Conservation (phyloP, 1,140 invertebrate species). For the Polypedilum pembai region DNA sequence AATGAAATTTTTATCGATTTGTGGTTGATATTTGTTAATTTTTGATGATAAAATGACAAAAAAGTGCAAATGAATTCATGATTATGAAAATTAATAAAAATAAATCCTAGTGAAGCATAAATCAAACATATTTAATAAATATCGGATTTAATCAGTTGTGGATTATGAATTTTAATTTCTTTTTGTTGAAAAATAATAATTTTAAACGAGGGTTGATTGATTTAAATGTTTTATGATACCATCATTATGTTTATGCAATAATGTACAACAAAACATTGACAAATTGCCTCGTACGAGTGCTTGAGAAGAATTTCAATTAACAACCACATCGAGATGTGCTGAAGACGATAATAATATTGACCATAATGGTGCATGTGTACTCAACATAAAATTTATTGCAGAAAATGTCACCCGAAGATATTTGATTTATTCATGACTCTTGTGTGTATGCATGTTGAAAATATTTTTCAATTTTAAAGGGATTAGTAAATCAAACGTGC, state of each 20-base stretch:
- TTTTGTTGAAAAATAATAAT: neutral
- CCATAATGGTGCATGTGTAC: neutral
- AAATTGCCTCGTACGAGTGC: slow-evolving; percentile 1
- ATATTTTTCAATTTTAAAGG: too few relatives aligned
- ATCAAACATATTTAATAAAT: slow-evolving; percentile 1
- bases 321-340: neutral
- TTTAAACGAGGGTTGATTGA: slow-evolving; percentile 3
- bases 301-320: slow-evolving; percentile 8
- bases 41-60: too few relatives aligned
- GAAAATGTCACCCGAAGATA: too few relatives aligned
- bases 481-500: too few relatives aligned
- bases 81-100: slow-evolving; percentile 15
- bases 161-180: slow-evolving; percentile 1
- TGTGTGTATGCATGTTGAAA: too few relatives aligned
- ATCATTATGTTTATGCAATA: neutral
- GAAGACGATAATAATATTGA: neutral
- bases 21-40: neutral
- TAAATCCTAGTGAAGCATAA: neutral
- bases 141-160: neutral
- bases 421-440: too few relatives aligned
- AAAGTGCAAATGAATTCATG: neutral
- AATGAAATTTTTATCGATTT: slow-evolving; percentile 19
- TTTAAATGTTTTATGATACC: slow-evolving; percentile 7
- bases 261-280: neutral
- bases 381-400: neutral